These are phyloP conservation scores for Coleophora flavipennella DNA, from an alignment of 2,888 invertebrate genomes.

Conservation along the genomic window DNA sequence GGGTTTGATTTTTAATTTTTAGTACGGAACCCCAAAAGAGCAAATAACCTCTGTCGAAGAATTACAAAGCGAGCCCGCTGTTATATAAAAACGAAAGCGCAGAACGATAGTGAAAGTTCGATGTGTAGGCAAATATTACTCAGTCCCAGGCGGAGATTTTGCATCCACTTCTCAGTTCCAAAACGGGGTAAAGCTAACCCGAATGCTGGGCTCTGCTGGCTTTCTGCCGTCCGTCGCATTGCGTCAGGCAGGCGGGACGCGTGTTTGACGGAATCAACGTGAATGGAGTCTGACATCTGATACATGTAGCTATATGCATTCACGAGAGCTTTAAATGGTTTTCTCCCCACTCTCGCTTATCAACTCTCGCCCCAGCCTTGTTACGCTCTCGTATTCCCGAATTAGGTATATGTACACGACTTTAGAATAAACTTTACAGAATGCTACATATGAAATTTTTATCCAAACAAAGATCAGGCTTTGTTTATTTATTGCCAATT, in stretches of 20 bases:
- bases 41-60: conserved; percentile 35
- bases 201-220: conserved; percentile 33
- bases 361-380: too few species aligned
- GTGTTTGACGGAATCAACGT: conserved; percentile 53
- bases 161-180: conserved; percentile 55
- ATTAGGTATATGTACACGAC: too few species aligned
- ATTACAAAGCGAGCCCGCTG: conserved; percentile 54
- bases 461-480: too few species aligned
- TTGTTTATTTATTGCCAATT: too few species aligned
- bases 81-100: conserved; percentile 69
- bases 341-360: too few species aligned
- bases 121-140: conserved; percentile 71
- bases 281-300: conserved; percentile 53
- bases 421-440: too few species aligned
- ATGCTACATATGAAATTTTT: too few species aligned
- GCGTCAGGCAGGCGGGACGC: conserved; percentile 40
- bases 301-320: conserved; percentile 48
- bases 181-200: conserved; percentile 50
- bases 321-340: conserved; percentile 30
- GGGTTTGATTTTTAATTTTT: too few species aligned
- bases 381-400: too few species aligned
- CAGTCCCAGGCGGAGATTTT: conserved; percentile 62
- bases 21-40: conserved; percentile 12
- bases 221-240: conserved; percentile 36
- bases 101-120: conserved; percentile 70